phyloP scores from a whole-genome alignment of 1,140 invertebrate species.

The Bombus balteatus region DNA sequence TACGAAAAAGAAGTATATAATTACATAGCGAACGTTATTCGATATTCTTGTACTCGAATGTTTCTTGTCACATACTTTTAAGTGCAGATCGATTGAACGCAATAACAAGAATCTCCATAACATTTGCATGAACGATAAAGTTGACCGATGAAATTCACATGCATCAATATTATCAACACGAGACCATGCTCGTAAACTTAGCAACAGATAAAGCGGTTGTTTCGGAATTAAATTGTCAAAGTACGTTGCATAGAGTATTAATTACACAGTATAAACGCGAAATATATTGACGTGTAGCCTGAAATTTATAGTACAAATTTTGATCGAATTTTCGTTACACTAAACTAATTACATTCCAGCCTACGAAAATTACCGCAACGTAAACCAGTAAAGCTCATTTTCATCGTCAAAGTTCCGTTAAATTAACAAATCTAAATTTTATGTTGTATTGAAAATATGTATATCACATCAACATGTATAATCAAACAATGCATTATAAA shows the following conservation, averaged over 20 bases:
- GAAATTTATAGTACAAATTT: not conserved
- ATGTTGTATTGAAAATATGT: not conserved
- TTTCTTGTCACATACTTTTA: not conserved
- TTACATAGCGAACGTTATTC: not conserved
- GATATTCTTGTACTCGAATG: not conserved
- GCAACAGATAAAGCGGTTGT: not conserved
- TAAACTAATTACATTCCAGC: not conserved
- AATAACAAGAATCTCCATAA: not conserved
- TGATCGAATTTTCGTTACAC: not conserved
- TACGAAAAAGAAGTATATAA: not conserved
- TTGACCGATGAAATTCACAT: not conserved
- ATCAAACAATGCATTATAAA: not conserved
- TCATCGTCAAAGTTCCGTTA: not conserved
- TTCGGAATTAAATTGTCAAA: constrained; percentile 5
- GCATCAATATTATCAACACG: not conserved
- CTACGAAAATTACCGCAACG: not conserved
- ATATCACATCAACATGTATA: not conserved
- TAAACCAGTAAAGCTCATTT: not conserved
- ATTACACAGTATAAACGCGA: not conserved
- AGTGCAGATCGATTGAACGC: not conserved
- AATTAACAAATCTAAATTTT: not conserved
- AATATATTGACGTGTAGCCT: not conserved
- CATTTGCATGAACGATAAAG: constrained; percentile 18
- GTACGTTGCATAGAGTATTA: not conserved
- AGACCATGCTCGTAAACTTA: not conserved